phyloP scores from a whole-genome alignment of 2,113 vertebrate genomes.

The Castor canadensis region DNA sequence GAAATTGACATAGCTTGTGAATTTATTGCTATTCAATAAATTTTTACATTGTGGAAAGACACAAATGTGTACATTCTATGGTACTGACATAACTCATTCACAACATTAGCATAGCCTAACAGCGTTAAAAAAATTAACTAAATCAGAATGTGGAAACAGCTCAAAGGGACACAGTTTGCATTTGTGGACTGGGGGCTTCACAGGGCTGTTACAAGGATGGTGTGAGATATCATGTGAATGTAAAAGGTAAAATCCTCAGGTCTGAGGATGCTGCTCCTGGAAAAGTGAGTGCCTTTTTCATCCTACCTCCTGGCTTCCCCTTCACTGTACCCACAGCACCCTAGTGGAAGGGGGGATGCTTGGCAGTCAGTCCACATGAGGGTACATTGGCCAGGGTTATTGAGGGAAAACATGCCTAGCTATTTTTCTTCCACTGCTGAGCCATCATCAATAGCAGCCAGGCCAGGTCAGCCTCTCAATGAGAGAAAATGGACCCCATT shows the following conservation, averaged over 20 bases:
- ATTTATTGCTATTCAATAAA: background rate
- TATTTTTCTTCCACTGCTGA: background rate
- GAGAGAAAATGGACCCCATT: background rate
- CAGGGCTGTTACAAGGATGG: background rate
- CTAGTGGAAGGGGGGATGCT: background rate
- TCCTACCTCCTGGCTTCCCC: background rate
- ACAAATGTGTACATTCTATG: background rate
- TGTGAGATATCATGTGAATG: accelerated
- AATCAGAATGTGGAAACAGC: background rate
- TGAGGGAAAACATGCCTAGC: background rate
- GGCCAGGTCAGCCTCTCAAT: background rate
- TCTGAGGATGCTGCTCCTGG: background rate
- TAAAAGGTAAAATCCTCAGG: background rate
- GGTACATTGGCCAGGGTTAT: accelerated
- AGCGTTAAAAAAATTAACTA: background rate
- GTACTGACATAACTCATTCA: background rate
- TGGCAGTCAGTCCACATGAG: accelerated
- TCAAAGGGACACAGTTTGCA: background rate
- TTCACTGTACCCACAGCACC: background rate
- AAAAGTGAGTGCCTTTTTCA: background rate
- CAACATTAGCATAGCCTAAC: background rate
- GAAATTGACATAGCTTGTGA: background rate
- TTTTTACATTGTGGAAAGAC: background rate
- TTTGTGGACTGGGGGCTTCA: background rate
- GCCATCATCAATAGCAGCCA: background rate